These are phyloP conservation scores for Vulpes vulpes DNA, from an alignment of 2,113 vertebrate genomes.

Conservation along the genomic window DNA sequence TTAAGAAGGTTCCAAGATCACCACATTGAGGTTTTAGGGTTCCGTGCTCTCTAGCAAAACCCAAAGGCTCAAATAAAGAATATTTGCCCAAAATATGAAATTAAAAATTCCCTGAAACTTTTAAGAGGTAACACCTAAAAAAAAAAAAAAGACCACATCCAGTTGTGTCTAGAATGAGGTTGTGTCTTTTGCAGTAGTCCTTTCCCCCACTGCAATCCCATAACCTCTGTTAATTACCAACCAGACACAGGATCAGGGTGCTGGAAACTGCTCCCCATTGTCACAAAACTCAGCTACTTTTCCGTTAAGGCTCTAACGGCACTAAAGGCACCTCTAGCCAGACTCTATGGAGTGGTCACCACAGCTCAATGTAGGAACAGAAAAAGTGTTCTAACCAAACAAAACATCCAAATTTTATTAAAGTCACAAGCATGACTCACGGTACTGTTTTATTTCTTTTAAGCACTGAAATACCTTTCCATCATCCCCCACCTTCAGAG, in stretches of 20 bases:
- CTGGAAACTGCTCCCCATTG: neutral
- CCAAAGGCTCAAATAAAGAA: neutral
- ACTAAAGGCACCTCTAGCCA: neutral
- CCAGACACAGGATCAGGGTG: neutral
- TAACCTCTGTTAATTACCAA: neutral
- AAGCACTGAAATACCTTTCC: neutral
- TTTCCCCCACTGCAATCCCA: neutral
- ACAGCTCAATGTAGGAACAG: neutral
- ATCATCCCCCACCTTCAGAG: neutral
- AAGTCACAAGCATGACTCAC: neutral
- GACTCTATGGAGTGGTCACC: neutral
- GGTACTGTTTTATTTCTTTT: neutral
- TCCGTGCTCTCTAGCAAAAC: neutral
- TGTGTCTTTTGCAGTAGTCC: neutral
- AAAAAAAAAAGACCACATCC: neutral
- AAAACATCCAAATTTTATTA: neutral
- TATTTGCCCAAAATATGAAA: neutral
- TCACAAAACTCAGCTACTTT: neutral
- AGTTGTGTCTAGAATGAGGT: neutral
- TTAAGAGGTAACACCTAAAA: neutral
- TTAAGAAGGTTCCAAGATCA: neutral
- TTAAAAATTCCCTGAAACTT: neutral
- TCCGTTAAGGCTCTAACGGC: neutral
- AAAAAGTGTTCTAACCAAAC: neutral
- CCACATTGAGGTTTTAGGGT: neutral